These are phyloP conservation scores for Trichacis sp. DNA, from an alignment of 2,888 invertebrate species.

Conservation along the genomic window DNA sequence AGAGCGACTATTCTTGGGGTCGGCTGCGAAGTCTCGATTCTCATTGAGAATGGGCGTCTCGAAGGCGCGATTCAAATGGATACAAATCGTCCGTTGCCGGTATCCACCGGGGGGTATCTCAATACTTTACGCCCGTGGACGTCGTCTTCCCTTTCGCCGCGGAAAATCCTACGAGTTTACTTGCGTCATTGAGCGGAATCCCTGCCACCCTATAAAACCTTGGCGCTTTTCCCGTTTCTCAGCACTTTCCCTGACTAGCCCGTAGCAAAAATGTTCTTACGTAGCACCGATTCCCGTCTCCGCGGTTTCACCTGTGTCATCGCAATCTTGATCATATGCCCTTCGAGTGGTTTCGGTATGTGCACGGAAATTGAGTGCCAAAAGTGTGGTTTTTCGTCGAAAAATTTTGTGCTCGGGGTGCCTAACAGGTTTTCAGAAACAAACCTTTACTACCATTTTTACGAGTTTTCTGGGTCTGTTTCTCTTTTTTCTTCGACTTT, in stretches of 20 bases:
- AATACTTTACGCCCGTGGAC: conserved; percentile 12
- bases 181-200: conserved; percentile 28
- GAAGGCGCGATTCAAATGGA: conserved; percentile 61
- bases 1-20: conserved; percentile 27
- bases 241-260: background rate
- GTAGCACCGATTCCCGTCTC: conserved; percentile 3
- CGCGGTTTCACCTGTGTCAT: conserved; percentile 20
- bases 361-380: too few species aligned
- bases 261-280: conserved; percentile 15
- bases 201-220: conserved; percentile 10
- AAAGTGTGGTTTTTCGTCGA: too few species aligned
- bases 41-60: conserved; percentile 63
- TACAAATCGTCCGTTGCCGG: conserved; percentile 61
- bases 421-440: too few species aligned
- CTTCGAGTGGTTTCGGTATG: conserved; percentile 33
- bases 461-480: too few species aligned
- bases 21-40: conserved; percentile 38
- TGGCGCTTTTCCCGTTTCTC: background rate
- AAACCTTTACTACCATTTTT: too few species aligned
- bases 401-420: too few species aligned
- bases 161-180: background rate
- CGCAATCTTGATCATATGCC: conserved; percentile 23
- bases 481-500: too few species aligned
- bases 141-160: background rate
- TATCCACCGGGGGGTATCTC: conserved; percentile 50